Conservation (phyloP, 2,888 invertebrate species). For the Brachyopa scutellaris region DNA sequence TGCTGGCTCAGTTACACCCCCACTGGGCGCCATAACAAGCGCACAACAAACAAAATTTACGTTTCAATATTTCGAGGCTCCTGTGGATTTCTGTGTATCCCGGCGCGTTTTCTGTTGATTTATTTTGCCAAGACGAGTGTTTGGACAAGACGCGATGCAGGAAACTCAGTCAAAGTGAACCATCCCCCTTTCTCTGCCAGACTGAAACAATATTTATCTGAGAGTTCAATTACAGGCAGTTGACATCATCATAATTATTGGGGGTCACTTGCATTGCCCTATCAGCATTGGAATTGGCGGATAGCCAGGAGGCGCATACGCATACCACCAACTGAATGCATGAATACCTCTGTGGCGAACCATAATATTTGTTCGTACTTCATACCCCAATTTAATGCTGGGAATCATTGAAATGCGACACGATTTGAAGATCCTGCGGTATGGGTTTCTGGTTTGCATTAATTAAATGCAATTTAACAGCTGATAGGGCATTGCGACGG, state of each 20-base stretch:
- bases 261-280: no score
- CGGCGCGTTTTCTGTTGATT: no score
- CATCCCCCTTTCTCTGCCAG: no score
- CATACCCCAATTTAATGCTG: not conserved
- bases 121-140: not conserved
- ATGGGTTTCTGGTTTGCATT: constrained; percentile 1
- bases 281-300: constrained; percentile 14
- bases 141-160: no score
- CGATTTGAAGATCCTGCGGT: constrained; percentile 2
- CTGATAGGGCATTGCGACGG: no score
- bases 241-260: constrained; percentile 48
- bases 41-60: constrained; percentile 6
- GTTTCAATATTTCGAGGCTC: constrained; percentile 32
- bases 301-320: constrained; percentile 28
- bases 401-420: constrained; percentile 37
- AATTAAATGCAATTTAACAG: constrained; percentile 50
- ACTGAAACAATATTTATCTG: constrained; percentile 42
- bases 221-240: constrained; percentile 47
- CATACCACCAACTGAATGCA: no score
- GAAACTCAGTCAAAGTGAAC: no score
- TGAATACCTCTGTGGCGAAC: constrained; percentile 46
- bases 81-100: constrained; percentile 10
- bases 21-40: not conserved
- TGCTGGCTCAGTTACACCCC: constrained; percentile 5
- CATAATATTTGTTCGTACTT: constrained; percentile 49